These are phyloP conservation scores for Galaxias olidus DNA, from an alignment of 2,797 vertebrate genomes.

Conservation along the genomic window DNA sequence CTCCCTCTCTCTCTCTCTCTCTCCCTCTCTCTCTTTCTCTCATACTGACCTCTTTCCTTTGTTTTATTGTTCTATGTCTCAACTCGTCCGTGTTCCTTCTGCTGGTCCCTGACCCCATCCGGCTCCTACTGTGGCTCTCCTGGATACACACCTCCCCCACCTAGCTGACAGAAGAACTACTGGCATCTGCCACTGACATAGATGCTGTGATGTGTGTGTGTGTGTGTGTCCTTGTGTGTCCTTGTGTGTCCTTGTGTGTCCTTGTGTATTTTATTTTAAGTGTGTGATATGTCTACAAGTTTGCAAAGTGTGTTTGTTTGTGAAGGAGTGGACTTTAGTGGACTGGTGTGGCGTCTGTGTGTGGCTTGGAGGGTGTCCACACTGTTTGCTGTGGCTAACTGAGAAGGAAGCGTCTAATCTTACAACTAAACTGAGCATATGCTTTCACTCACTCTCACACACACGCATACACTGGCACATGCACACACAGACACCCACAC, in stretches of 20 bases:
- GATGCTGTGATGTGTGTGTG: conserved; percentile 28
- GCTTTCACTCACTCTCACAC: conserved; percentile 20
- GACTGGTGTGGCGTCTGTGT: conserved; percentile 14
- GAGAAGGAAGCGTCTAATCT: conserved; percentile 69
- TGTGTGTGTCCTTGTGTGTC: conserved; percentile 7
- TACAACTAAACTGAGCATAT: conserved; percentile 35
- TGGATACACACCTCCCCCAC: conserved; percentile 43
- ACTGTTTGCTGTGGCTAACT: conserved; percentile 53
- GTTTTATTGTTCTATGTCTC: neutral
- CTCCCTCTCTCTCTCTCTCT: conserved; percentile 40
- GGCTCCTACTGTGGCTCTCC: neutral
- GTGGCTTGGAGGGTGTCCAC: conserved; percentile 55
- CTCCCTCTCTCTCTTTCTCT: conserved; percentile 16
- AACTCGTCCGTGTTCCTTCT: neutral
- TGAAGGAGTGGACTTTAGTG: conserved; percentile 14
- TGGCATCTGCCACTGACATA: conserved; percentile 51
- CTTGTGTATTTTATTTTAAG: conserved; percentile 4
- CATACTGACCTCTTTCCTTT: neutral
- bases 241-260: neutral
- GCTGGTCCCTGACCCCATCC: conserved; percentile 18
- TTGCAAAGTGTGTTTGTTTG: conserved; percentile 19
- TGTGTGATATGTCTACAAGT: conserved; percentile 18
- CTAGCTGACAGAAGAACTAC: conserved; percentile 45
- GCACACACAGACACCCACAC: conserved; percentile 25
- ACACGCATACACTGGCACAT: conserved; percentile 19